phyloP scores from a whole-genome alignment of 2,113 vertebrate genomes.

The Myanophis thanlyinensis region DNA sequence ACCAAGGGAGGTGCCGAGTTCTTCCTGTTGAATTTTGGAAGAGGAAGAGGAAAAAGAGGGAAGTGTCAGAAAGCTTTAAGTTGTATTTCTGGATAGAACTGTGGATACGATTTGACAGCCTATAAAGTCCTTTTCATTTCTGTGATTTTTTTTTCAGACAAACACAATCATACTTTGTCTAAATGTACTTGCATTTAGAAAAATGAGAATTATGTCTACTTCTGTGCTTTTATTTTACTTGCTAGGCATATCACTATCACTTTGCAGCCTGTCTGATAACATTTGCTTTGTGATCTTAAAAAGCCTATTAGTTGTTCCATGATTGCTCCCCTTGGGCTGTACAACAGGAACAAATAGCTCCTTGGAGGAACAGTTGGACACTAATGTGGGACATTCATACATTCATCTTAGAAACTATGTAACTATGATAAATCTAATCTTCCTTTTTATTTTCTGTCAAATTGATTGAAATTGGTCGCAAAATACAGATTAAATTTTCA shows the following conservation, averaged over 20 bases:
- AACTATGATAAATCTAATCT: not conserved
- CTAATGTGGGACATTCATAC: not conserved
- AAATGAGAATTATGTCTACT: not conserved
- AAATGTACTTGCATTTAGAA: not conserved
- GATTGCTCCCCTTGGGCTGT: not conserved
- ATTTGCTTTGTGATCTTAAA: not conserved
- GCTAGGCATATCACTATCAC: not conserved
- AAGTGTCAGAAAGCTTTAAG: not conserved
- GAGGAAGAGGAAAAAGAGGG: not conserved
- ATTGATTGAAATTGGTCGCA: not conserved
- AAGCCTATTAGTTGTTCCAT: not conserved
- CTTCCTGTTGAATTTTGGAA: not conserved
- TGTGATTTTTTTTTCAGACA: not conserved
- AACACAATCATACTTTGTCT: not conserved
- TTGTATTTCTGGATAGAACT: not conserved
- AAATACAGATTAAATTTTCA: not conserved
- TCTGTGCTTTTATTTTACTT: not conserved
- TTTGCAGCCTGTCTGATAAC: not conserved
- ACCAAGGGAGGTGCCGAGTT: not conserved
- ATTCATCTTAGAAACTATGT: not conserved
- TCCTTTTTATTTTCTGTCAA: not conserved
- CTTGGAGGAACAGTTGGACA: not conserved
- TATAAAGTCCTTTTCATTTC: not conserved
- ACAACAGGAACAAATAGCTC: not conserved
- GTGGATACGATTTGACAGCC: not conserved